phyloP scores from a whole-genome alignment of 2,797 vertebrate genomes.

The Capromys pilorides region DNA sequence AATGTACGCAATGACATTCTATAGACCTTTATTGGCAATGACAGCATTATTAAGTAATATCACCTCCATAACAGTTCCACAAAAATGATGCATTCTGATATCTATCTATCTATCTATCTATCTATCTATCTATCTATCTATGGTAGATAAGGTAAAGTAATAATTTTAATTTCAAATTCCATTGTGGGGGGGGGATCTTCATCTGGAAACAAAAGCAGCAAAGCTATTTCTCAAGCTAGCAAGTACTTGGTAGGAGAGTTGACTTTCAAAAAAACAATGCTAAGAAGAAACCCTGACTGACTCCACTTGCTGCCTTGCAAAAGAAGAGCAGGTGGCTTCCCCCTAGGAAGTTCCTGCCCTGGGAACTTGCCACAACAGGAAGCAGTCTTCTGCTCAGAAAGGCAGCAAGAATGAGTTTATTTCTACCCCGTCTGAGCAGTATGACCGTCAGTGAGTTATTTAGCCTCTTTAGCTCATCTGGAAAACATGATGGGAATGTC shows the following conservation, averaged over 20 bases:
- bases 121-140: background rate
- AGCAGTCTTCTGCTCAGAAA: constrained; percentile 18
- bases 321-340: background rate
- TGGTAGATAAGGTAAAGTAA: background rate
- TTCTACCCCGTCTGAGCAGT: background rate
- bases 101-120: background rate
- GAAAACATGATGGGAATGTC: background rate
- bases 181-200: background rate
- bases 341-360: constrained; percentile 11
- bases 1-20: background rate
- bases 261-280: constrained; percentile 22
- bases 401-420: background rate
- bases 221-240: constrained; percentile 27
- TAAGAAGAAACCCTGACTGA: background rate
- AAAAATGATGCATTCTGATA: background rate
- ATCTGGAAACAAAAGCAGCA: constrained; percentile 35
- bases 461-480: background rate
- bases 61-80: background rate
- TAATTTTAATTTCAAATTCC: constrained; percentile 34
- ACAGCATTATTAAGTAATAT: background rate
- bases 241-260: background rate
- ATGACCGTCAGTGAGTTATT: background rate
- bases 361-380: background rate
- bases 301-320: background rate
- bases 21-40: background rate